These are phyloP conservation scores for Aplysina aerophoba DNA, from an alignment of 37 sponge, comb jelly and placozoan species.

Conservation along the genomic window DNA sequence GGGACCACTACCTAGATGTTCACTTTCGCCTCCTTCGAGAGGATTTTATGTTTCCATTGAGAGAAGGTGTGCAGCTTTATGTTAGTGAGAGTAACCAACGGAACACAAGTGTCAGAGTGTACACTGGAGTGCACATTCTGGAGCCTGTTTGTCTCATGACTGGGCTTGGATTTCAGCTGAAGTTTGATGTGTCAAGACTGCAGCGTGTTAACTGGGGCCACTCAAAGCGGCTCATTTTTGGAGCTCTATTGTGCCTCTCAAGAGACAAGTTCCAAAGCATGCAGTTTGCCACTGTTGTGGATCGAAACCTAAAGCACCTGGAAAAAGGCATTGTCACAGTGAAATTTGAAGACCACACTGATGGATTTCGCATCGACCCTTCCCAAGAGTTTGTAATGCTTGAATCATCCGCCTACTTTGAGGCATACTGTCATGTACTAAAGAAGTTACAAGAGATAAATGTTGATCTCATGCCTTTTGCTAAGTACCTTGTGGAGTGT, in stretches of 20 bases:
- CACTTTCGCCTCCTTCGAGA: constrained; percentile 84
- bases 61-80: constrained; percentile 60
- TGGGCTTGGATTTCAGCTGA: constrained; percentile 61
- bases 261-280: constrained; percentile 47
- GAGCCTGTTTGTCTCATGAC: constrained; percentile 57
- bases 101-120: constrained; percentile 62
- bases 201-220: constrained; percentile 70
- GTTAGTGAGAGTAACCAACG: not conserved
- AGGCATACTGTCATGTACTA: constrained; percentile 84
- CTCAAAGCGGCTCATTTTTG: constrained; percentile 72
- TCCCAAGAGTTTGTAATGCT: constrained; percentile 47
- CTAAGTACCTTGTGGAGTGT: constrained; percentile 59
- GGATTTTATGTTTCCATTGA: constrained; percentile 82
- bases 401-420: constrained; percentile 88
- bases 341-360: constrained; percentile 60
- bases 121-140: constrained; percentile 47
- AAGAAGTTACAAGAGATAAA: constrained; percentile 48
- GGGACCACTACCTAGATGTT: constrained; percentile 76
- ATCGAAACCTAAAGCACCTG: constrained; percentile 51
- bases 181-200: constrained; percentile 50
- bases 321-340: constrained; percentile 52
- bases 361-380: constrained; percentile 42
- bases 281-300: constrained; percentile 66
- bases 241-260: constrained; percentile 85
- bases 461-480: constrained; percentile 62